Evolutionary conservation across 1,140 invertebrate genomes (phyloP), one percentile per base, ranked within the genome.

Genomic region (Euura lappo): DNA sequence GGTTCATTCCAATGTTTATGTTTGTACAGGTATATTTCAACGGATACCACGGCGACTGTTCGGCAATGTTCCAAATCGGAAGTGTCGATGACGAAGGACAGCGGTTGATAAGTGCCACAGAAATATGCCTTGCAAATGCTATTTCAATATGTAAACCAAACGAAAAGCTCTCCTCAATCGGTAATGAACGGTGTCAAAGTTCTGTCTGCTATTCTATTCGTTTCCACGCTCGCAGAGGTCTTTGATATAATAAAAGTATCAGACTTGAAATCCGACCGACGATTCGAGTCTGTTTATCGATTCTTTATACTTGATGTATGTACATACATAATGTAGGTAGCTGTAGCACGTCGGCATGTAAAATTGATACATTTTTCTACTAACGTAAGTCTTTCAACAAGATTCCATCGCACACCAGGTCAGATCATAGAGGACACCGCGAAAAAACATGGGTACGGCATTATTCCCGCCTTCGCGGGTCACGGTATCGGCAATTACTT

Each of bases 401-500:
- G 13, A 60, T 60, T 60, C 8, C 2, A 11, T 3, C 51, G 13
- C 3, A 3, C 51, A 60, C 45, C 71, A 90, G 90, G 90, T 6
- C 83, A 87, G 70, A 84, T 86, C 71, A 93, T 96, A 79, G 87
- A 93, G 78, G 84, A 89, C 72, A 89, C 89, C 75, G 95, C 95
- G 11, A 85, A 89, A 71, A 84, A 89, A 72, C 84, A 90, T 68
- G 91, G 92, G 0, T 92, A 92, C 47, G 89, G 88, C 75, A 92
- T 98, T 6, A 87, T 98, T 65, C 93, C 94, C 8, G 89, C 90
- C 51, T 96, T 98, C 83, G 91, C 93, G 77, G 97, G 97, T 0
- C 97, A 99, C 90, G 97, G 97, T 1, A 98, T 99, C 80, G 97
- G 97, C 1, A 86, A 86, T 75, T 96, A 96, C 83, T 98, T 99